Evolutionary conservation across 2,797 vertebrate species (phyloP).

Genomic region (Urosaurus nigricauda): DNA sequence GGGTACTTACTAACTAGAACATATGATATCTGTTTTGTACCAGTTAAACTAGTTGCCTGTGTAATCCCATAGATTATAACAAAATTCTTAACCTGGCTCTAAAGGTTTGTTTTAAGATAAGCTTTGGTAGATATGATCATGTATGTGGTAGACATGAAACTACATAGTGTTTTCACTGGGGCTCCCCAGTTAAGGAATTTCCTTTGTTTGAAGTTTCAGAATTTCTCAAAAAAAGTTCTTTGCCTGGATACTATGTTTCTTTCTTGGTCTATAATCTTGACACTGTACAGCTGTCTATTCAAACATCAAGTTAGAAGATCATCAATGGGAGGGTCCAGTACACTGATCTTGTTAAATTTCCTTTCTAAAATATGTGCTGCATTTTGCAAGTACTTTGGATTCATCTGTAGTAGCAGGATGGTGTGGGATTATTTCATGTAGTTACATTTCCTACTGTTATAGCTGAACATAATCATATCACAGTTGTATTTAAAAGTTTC

Average conservation of each 20-base stretch:
- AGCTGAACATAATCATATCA: no score
- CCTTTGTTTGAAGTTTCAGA: no score
- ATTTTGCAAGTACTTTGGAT: no score
- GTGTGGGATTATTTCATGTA: no score
- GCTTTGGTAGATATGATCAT: neutral
- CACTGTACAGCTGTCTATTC: no score
- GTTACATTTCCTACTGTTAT: no score
- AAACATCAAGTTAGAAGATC: no score
- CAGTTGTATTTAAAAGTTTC: no score
- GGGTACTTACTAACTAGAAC: neutral
- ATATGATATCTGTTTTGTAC: no score
- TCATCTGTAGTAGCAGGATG: no score
- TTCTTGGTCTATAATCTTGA: neutral
- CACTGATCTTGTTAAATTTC: conserved; percentile 9
- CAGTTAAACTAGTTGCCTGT: neutral
- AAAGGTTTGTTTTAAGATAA: neutral
- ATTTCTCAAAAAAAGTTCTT: neutral
- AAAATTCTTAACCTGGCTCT: neutral
- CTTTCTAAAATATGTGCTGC: neutral
- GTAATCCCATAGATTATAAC: neutral
- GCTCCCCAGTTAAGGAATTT: neutral
- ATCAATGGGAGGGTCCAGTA: neutral
- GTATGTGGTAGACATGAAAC: neutral
- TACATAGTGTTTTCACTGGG: neutral
- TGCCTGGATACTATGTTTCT: neutral